Percentiles rank a stretch among this genome's conserved stretches.
Conservation (phyloP, 2,888 invertebrate species). For the Melanchra persicariae region DNA sequence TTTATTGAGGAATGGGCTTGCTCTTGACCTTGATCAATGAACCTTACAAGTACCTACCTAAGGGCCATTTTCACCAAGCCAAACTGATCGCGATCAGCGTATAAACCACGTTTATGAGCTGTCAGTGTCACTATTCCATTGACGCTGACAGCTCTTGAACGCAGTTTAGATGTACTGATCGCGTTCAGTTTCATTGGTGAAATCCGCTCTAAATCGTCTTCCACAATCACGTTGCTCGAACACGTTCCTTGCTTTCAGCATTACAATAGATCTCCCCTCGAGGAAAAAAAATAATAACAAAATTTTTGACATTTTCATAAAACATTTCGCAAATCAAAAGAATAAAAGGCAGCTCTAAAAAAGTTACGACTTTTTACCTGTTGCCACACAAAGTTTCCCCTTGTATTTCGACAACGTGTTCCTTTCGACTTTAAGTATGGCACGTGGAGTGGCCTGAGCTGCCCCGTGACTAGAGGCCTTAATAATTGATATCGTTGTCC, state of each 20-base stretch:
- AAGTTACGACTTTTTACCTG: constrained; percentile 14
- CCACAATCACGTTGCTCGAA: constrained; percentile 4
- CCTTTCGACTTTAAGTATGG: not conserved
- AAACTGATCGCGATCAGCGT: no score
- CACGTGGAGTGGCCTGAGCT: constrained; percentile 16
- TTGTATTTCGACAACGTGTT: not conserved
- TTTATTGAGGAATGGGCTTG: no score
- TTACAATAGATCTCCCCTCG: not conserved
- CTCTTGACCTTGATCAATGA: no score
- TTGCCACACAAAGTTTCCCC: not conserved
- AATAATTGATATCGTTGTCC: no score
- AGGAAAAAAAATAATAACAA: not conserved
- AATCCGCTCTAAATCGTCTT: no score
- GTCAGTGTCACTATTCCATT: no score
- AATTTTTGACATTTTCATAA: not conserved
- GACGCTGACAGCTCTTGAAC: no score
- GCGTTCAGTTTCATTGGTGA: no score
- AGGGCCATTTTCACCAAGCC: no score
- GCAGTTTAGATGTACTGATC: no score
- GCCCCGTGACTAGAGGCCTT: constrained; percentile 6
- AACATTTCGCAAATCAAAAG: not conserved
- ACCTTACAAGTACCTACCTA: no score
- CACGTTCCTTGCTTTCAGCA: not conserved
- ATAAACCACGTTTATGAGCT: no score
- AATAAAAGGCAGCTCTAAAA: constrained; percentile 21